A percentile compares a stretch with the other conserved stretches of the same genome.
Conservation (phyloP, 2,113 vertebrate species). For the Poeciliopsis prolifica region DNA sequence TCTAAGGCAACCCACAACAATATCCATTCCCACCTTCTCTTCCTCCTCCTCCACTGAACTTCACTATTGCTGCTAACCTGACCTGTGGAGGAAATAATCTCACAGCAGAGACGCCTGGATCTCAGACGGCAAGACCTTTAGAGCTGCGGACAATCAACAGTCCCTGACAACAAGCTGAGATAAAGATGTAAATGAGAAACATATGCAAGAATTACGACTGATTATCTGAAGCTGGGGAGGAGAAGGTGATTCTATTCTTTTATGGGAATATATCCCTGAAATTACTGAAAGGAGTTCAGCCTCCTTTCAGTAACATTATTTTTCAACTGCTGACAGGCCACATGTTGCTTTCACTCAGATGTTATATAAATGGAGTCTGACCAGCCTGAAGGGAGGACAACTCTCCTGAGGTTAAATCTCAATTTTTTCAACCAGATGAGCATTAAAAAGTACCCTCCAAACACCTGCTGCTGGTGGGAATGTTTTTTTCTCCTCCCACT, state of each 20-base stretch:
- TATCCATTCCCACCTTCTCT: slow-evolving; percentile 2
- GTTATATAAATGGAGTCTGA: background rate
- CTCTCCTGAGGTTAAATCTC: slow-evolving; percentile 7
- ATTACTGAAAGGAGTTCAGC: no score
- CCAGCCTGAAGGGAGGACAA: background rate
- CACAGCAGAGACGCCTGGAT: slow-evolving; percentile 36
- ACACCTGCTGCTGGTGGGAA: slow-evolving; percentile 41
- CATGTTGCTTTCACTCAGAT: background rate
- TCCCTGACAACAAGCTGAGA: slow-evolving; percentile 9
- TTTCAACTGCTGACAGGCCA: background rate
- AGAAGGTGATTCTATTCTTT: slow-evolving; percentile 11
- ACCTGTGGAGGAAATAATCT: slow-evolving; percentile 31
- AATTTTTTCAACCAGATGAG: slow-evolving; percentile 8
- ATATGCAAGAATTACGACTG: slow-evolving; percentile 16
- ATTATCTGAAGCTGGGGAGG: slow-evolving; percentile 11
- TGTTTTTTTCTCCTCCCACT: slow-evolving; percentile 28
- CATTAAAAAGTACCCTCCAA: slow-evolving; percentile 9
- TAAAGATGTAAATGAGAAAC: slow-evolving; percentile 32
- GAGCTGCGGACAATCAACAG: slow-evolving; percentile 12
- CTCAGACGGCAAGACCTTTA: slow-evolving; percentile 50
- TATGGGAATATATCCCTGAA: background rate
- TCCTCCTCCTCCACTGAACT: slow-evolving; percentile 15
- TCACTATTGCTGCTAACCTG: slow-evolving; percentile 44
- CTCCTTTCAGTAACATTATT: background rate
- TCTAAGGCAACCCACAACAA: slow-evolving; percentile 49